Base-by-base conservation (phyloP, 1,140 invertebrate species). In the Hycleus cichorii region DNA sequence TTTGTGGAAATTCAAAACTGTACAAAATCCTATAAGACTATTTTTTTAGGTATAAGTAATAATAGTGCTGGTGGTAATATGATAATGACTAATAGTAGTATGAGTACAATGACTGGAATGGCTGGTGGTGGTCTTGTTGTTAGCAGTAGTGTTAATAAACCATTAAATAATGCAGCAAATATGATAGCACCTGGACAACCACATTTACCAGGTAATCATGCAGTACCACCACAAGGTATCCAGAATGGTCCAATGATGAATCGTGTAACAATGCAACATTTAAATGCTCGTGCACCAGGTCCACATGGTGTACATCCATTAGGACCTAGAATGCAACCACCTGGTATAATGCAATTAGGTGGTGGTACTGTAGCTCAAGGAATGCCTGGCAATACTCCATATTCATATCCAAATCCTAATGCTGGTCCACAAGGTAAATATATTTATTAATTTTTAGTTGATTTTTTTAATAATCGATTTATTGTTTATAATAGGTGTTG, bases 191-290 rank as follows among this genome's bases (percentile, higher is more conserved):
- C 68, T 9, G 67, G 72, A 39, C 76, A 78, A 60, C 63, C 61
- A 47, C 70, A 73, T 54, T 67, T 68, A 64, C 70, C 71, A 7
- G 74, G 74, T 60, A 75, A 77, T 60, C 68, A 74, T 64, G 65
- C 62, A 40, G 71, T 72, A 12, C 64, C 77, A 74, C 78, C 78
- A 42, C 43, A 69, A 63, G 71, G 72, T 43, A 77, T 87, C 77
- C 87, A 86, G 71, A 90, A 89, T 67, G 88, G 87, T 7, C 84
- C 84, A 2, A 80, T 86, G 75, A 80, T 86, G 74, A 78, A 74
- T 43, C 72, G 80, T 0, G 80, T 83, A 27, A 77, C 78, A 0
- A 80, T 81, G 68, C 80, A 82, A 53, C 78, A 79, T 55, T 51
- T 61, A 67, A 66, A 44, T 62, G 63, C 59, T 54, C 65, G 47